Conservation (phyloP, 1,140 invertebrate genomes). For the Euwallacea fornicatus region DNA sequence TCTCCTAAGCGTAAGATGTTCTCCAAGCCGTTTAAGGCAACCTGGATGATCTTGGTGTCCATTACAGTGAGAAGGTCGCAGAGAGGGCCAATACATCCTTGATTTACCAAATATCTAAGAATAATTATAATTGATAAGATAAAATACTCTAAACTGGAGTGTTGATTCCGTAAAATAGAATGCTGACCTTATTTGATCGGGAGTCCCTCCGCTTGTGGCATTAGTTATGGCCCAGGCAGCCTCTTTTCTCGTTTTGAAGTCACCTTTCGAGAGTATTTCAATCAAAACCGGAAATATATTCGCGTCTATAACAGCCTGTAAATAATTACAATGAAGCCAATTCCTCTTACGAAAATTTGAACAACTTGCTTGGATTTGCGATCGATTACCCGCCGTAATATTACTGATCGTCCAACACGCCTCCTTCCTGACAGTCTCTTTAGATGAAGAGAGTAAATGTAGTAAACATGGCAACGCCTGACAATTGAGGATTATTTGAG, state of each 20-base stretch:
- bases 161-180: slow-evolving; percentile 51
- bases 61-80: slow-evolving; percentile 93
- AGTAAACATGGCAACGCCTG: slow-evolving; percentile 84
- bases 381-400: slow-evolving; percentile 94
- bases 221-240: slow-evolving; percentile 98
- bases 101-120: slow-evolving; percentile 59
- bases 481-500: slow-evolving; percentile 92
- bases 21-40: slow-evolving; percentile 93
- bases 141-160: not conserved
- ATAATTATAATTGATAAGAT: too few relatives aligned
- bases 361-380: slow-evolving; percentile 80
- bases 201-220: slow-evolving; percentile 91
- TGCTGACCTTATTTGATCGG: slow-evolving; percentile 79
- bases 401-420: slow-evolving; percentile 99
- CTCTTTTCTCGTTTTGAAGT: slow-evolving; percentile 97
- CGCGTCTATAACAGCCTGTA: slow-evolving; percentile 90
- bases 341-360: not conserved
- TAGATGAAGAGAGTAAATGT: slow-evolving; percentile 75
- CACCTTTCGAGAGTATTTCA: slow-evolving; percentile 86
- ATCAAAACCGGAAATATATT: slow-evolving; percentile 93
- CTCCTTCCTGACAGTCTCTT: slow-evolving; percentile 92
- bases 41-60: slow-evolving; percentile 96
- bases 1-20: slow-evolving; percentile 94
- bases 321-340: not conserved
- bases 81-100: slow-evolving; percentile 89